phyloP scores from a whole-genome alignment of 1,140 invertebrate species.

The Lordiphosa collinella region DNA sequence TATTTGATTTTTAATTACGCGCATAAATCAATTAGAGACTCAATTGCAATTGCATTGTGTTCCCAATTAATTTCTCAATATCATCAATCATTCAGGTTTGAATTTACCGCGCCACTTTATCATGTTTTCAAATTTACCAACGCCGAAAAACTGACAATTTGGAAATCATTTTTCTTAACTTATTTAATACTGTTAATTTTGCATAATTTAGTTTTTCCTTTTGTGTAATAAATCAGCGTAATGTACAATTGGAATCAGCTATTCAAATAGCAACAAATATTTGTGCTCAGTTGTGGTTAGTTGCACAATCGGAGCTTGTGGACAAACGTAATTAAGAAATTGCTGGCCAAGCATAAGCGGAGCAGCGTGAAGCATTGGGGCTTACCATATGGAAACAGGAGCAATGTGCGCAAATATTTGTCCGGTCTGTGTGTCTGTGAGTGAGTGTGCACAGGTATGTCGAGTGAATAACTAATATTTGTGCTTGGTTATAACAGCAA shows the following conservation, averaged over 20 bases:
- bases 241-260: background rate
- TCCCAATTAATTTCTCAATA: too few species aligned
- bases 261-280: slow-evolving; percentile 2
- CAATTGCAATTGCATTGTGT: too few species aligned
- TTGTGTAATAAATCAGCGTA: too few species aligned
- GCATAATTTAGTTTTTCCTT: too few species aligned
- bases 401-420: slow-evolving; percentile 31
- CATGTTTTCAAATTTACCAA: too few species aligned
- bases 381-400: background rate
- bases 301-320: slow-evolving; percentile 10
- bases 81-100: too few species aligned
- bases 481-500: background rate
- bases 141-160: too few species aligned
- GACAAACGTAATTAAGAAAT: slow-evolving; percentile 55
- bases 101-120: too few species aligned
- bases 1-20: too few species aligned
- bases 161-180: too few species aligned
- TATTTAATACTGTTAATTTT: too few species aligned
- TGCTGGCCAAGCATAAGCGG: slow-evolving; percentile 5
- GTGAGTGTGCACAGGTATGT: background rate
- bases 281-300: slow-evolving; percentile 13
- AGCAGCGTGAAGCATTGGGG: background rate
- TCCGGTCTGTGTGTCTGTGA: background rate
- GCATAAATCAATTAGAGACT: too few species aligned
- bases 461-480: slow-evolving; percentile 1